Evolutionary conservation across 2,888 invertebrate genomes (phyloP).

Genomic region (Nomada fucata): DNA sequence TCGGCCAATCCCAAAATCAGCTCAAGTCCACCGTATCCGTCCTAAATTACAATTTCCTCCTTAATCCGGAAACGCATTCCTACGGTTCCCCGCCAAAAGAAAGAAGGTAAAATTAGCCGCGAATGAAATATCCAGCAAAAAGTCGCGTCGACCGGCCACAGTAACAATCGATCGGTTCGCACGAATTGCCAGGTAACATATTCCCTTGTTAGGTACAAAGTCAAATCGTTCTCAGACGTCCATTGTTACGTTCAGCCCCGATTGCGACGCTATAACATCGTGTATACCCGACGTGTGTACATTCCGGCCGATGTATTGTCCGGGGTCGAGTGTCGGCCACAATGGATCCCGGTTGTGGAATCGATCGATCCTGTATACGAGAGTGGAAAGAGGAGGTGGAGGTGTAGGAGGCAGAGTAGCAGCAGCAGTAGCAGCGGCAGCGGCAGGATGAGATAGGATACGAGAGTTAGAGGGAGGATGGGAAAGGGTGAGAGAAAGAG

Average conservation of each 20-base stretch:
- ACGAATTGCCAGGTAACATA: slow-evolving; percentile 45
- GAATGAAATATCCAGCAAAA: neutral
- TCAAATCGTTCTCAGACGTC: slow-evolving; percentile 58
- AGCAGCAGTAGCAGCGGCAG: slow-evolving; percentile 6
- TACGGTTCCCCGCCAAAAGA: neutral
- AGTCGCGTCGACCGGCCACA: neutral
- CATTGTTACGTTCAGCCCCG: slow-evolving; percentile 58
- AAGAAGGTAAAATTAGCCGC: neutral
- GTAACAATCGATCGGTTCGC: slow-evolving; percentile 35
- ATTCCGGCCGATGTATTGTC: slow-evolving; percentile 68
- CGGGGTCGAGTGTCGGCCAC: slow-evolving; percentile 67
- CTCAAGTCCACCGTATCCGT: neutral
- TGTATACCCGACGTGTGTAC: slow-evolving; percentile 62
- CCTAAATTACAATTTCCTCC: neutral
- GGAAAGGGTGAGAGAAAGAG: neutral
- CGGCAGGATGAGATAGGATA: neutral
- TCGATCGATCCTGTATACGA: slow-evolving; percentile 63
- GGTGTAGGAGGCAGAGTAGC: neutral
- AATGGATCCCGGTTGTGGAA: slow-evolving; percentile 69
- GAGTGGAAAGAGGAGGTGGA: slow-evolving; percentile 5
- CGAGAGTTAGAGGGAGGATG: slow-evolving; percentile 2
- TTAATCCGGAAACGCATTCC: neutral
- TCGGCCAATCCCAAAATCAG: neutral
- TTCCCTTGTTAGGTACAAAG: slow-evolving; percentile 61
- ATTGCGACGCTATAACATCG: slow-evolving; percentile 62